Conservation (phyloP, 2,888 invertebrate species). For the Diloba caeruleocephala region DNA sequence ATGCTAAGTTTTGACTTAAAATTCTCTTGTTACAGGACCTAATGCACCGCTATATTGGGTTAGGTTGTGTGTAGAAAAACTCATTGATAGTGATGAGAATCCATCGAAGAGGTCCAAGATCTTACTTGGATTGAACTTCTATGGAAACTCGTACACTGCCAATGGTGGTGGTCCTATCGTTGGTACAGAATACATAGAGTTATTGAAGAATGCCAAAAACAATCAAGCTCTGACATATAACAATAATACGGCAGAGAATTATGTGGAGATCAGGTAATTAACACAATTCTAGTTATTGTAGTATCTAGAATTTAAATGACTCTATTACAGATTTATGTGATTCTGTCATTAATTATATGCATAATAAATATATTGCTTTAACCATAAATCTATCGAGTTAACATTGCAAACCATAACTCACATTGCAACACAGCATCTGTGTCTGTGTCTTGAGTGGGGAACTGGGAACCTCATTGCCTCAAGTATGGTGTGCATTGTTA, state of each 20-base stretch:
- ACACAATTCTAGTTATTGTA: background rate
- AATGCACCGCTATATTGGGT: constrained; percentile 97
- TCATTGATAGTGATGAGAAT: constrained; percentile 90
- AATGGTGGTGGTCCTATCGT: constrained; percentile 95
- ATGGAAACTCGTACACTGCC: constrained; percentile 96
- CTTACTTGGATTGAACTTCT: constrained; percentile 97
- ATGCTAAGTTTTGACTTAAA: background rate
- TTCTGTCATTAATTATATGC: too few species aligned
- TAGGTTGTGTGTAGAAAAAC: constrained; percentile 92
- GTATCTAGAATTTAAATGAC: background rate
- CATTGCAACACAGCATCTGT: too few species aligned
- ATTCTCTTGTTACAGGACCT: constrained; percentile 89
- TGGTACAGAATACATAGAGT: constrained; percentile 93
- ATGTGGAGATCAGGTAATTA: constrained; percentile 94
- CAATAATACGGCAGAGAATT: constrained; percentile 94
- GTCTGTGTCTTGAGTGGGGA: too few species aligned
- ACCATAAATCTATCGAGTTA: too few species aligned
- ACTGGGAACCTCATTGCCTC: too few species aligned
- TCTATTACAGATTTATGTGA: constrained; percentile 1
- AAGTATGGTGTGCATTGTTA: too few species aligned
- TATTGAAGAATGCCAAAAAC: constrained; percentile 92
- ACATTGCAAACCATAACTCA: too few species aligned
- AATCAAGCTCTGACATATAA: constrained; percentile 93
- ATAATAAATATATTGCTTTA: too few species aligned
- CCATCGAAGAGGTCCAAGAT: constrained; percentile 92